These are phyloP conservation scores for Aricia artaxerxes DNA, from an alignment of 2,888 invertebrate species.

Conservation along the genomic window DNA sequence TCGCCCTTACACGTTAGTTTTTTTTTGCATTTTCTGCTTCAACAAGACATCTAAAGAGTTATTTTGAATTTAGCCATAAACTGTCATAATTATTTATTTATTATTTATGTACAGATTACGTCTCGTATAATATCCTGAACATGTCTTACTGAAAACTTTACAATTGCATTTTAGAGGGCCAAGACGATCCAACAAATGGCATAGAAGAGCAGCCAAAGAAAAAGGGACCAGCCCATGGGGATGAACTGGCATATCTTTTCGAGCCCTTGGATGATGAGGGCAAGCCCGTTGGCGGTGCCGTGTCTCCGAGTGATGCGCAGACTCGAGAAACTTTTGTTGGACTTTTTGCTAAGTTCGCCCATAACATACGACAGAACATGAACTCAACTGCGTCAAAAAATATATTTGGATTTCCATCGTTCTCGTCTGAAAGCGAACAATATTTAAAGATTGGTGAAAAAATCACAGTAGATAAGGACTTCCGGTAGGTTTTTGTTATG, in stretches of 20 bases:
- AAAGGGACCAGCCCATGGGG: slow-evolving; percentile 83
- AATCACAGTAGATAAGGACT: slow-evolving; percentile 60
- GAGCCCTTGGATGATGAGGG: slow-evolving; percentile 83
- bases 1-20: slow-evolving; percentile 80
- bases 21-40: neutral
- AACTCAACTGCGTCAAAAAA: slow-evolving; percentile 44
- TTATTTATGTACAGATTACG: neutral
- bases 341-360: slow-evolving; percentile 85
- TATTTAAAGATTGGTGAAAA: slow-evolving; percentile 60
- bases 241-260: slow-evolving; percentile 86
- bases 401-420: slow-evolving; percentile 50
- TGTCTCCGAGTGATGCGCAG: slow-evolving; percentile 79
- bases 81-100: neutral
- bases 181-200: slow-evolving; percentile 41
- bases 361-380: slow-evolving; percentile 52
- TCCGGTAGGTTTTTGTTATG: slow-evolving; percentile 53
- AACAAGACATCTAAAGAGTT: neutral
- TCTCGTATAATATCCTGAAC: neutral
- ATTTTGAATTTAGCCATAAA: neutral
- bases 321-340: slow-evolving; percentile 84
- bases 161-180: slow-evolving; percentile 38
- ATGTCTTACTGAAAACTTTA: neutral
- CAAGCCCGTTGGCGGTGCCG: slow-evolving; percentile 65
- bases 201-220: slow-evolving; percentile 39
- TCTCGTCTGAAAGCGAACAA: slow-evolving; percentile 57